These are phyloP conservation scores for Drosophila setosimentum DNA, from an alignment of 2,888 invertebrate genomes.

Conservation along the genomic window DNA sequence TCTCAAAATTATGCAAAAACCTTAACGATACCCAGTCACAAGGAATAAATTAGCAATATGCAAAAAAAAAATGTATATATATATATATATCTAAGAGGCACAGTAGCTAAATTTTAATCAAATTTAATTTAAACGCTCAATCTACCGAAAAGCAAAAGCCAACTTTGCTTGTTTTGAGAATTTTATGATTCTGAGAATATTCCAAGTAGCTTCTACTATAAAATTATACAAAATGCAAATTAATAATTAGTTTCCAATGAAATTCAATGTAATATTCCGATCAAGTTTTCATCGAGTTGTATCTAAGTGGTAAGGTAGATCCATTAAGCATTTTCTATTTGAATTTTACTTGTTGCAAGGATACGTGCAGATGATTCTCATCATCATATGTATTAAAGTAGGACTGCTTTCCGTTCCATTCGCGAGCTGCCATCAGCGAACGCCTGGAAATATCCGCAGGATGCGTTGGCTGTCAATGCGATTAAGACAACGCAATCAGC, in stretches of 20 bases:
- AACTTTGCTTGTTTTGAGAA: neutral
- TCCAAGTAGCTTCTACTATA: neutral
- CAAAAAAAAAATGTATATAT: neutral
- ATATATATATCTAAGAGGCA: neutral
- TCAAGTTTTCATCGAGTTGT: neutral
- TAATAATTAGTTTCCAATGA: neutral
- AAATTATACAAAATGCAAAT: neutral
- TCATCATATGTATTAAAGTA: neutral
- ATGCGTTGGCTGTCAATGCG: constrained; percentile 69
- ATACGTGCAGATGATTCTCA: constrained; percentile 6
- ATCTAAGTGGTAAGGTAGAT: neutral
- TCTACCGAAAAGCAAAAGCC: neutral
- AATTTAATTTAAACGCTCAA: neutral
- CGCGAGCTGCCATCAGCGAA: neutral
- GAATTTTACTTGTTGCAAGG: neutral
- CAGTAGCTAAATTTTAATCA: neutral
- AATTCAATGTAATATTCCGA: neutral
- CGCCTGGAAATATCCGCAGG: constrained; percentile 71
- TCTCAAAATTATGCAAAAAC: constrained; percentile 65
- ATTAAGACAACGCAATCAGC: constrained; percentile 72
- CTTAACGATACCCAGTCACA: neutral
- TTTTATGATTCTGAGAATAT: neutral
- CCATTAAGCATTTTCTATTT: constrained; percentile 1
- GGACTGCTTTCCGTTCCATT: neutral
- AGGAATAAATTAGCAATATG: neutral